Percentiles rank a stretch among this genome's conserved stretches.
These are phyloP conservation scores for Lysandra bellargus DNA, from an alignment of 2,888 invertebrate species.

Conservation along the genomic window DNA sequence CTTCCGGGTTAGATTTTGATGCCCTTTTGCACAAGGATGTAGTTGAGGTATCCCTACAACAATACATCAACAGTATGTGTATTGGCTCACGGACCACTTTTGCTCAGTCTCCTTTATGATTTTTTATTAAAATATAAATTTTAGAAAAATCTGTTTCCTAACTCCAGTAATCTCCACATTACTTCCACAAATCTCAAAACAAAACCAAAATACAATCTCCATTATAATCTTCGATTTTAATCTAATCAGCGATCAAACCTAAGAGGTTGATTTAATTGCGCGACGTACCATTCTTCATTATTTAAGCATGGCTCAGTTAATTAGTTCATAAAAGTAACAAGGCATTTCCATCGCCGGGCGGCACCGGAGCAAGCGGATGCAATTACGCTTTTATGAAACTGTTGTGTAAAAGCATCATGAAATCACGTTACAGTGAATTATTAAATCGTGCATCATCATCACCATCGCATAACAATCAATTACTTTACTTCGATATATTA, in stretches of 20 bases:
- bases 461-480: no score
- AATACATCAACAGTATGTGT: no score
- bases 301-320: conserved; percentile 78
- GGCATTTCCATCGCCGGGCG: conserved; percentile 72
- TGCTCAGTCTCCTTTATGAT: no score
- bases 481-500: not conserved
- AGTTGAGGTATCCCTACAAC: no score
- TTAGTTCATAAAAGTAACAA: conserved; percentile 80
- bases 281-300: conserved; percentile 79
- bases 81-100: no score
- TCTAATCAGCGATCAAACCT: conserved; percentile 75
- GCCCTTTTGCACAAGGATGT: no score
- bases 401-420: conserved; percentile 6
- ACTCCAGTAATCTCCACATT: not conserved
- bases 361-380: conserved; percentile 33
- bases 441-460: conserved; percentile 7
- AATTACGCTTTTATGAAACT: conserved; percentile 24
- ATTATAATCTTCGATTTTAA: conserved; percentile 68
- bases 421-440: conserved; percentile 29
- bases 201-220: not conserved
- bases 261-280: conserved; percentile 77
- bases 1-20: no score
- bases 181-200: not conserved
- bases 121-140: no score
- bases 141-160: not conserved